phyloP scores from a whole-genome alignment of 2,888 invertebrate genomes.

The Tinea trinotella region DNA sequence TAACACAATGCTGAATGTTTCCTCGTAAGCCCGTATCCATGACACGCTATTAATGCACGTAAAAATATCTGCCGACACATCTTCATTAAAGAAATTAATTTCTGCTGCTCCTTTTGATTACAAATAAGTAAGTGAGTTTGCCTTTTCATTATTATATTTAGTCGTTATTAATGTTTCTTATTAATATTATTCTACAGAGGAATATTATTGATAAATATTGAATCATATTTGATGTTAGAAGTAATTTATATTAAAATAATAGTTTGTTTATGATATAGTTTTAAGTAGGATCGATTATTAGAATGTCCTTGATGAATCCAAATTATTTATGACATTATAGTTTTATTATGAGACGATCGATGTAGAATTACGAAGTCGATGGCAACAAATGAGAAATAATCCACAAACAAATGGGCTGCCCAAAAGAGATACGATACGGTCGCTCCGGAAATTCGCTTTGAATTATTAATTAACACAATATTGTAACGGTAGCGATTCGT shows the following conservation, averaged over 20 bases:
- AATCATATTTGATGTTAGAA: background rate
- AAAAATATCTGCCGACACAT: slow-evolving; percentile 67
- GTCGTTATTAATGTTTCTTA: background rate
- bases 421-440: slow-evolving; percentile 46
- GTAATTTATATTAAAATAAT: background rate
- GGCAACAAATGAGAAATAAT: slow-evolving; percentile 35
- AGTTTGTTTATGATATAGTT: background rate
- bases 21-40: slow-evolving; percentile 67
- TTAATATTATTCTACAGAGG: background rate
- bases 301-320: slow-evolving; percentile 1
- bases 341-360: background rate
- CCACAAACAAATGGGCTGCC: slow-evolving; percentile 47
- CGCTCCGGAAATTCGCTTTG: slow-evolving; percentile 46
- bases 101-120: background rate
- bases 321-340: background rate
- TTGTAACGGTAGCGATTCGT: slow-evolving; percentile 53
- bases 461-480: slow-evolving; percentile 60
- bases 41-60: slow-evolving; percentile 60
- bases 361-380: slow-evolving; percentile 8
- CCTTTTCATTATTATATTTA: background rate
- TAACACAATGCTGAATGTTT: slow-evolving; percentile 70
- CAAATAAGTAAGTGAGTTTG: background rate
- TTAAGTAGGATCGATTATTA: background rate
- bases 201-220: background rate
- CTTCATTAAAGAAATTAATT: slow-evolving; percentile 55